Evolutionary conservation across 37 sponge, comb jelly and placozoan genomes (phyloP).

Genomic region (Bolinopsis microptera): DNA sequence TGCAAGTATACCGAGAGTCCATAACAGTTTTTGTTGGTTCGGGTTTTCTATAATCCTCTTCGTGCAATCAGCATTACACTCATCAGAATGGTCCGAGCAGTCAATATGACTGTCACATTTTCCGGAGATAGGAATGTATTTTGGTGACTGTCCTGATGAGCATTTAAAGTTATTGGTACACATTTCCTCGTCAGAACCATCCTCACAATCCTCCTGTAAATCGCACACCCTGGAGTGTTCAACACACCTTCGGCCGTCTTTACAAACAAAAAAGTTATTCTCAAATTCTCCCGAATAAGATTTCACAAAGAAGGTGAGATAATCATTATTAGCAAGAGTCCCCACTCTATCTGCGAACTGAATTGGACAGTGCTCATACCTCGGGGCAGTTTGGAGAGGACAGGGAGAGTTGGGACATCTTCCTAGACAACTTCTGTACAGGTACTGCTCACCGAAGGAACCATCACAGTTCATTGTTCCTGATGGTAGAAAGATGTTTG

Average conservation of each 20-base stretch:
- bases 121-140: not conserved
- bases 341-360: not conserved
- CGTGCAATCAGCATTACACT: not conserved
- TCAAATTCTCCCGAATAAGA: not conserved
- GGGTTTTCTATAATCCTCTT: not conserved
- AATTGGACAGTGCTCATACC: not conserved
- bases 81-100: not conserved
- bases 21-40: not conserved
- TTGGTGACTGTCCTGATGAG: not conserved
- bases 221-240: not conserved
- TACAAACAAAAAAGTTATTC: not conserved
- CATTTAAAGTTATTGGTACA: not conserved
- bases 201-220: not conserved
- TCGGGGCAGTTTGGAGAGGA: not conserved
- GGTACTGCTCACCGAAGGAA: not conserved
- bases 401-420: not conserved
- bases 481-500: not conserved
- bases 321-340: not conserved
- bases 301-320: not conserved
- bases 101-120: not conserved
- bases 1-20: not conserved
- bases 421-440: not conserved
- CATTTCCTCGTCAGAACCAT: not conserved
- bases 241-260: not conserved
- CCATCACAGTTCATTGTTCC: not conserved